These are phyloP conservation scores for Clarias gariepinus DNA, from an alignment of 2,113 vertebrate species.

Conservation along the genomic window DNA sequence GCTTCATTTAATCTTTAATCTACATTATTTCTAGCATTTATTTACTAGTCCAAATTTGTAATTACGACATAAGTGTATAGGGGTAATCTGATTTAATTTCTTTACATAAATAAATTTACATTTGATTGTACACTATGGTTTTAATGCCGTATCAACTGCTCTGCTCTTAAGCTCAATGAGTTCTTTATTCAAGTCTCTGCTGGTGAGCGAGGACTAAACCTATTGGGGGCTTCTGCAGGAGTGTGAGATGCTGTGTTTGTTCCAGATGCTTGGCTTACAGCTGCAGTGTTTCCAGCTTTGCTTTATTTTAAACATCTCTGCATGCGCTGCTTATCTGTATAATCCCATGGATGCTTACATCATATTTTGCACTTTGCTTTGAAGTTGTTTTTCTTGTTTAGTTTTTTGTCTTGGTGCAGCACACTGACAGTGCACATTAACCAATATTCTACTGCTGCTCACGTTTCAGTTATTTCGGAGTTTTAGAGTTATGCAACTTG, in stretches of 20 bases:
- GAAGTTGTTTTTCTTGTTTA: not conserved
- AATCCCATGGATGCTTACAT: not conserved
- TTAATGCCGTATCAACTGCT: not conserved
- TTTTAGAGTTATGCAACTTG: not conserved
- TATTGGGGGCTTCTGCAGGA: slow-evolving; percentile 55
- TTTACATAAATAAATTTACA: not conserved
- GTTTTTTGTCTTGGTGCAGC: slow-evolving; percentile 10
- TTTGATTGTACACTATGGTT: not conserved
- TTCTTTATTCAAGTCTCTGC: not conserved
- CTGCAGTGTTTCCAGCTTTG: slow-evolving; percentile 29
- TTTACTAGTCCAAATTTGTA: not conserved
- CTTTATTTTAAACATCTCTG: slow-evolving; percentile 32
- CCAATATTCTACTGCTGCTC: not conserved
- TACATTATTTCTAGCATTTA: too few relatives aligned
- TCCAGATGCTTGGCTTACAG: slow-evolving; percentile 55
- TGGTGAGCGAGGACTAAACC: slow-evolving; percentile 13
- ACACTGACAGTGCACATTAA: slow-evolving; percentile 24
- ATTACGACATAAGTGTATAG: not conserved
- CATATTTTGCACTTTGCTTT: not conserved
- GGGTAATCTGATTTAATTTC: not conserved
- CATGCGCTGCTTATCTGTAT: slow-evolving; percentile 5
- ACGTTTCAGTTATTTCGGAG: not conserved
- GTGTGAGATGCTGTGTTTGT: slow-evolving; percentile 28
- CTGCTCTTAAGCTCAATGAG: not conserved
- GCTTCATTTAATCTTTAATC: not conserved